These are phyloP conservation scores for Timandra comae DNA, from an alignment of 2,888 invertebrate genomes.

Conservation along the genomic window DNA sequence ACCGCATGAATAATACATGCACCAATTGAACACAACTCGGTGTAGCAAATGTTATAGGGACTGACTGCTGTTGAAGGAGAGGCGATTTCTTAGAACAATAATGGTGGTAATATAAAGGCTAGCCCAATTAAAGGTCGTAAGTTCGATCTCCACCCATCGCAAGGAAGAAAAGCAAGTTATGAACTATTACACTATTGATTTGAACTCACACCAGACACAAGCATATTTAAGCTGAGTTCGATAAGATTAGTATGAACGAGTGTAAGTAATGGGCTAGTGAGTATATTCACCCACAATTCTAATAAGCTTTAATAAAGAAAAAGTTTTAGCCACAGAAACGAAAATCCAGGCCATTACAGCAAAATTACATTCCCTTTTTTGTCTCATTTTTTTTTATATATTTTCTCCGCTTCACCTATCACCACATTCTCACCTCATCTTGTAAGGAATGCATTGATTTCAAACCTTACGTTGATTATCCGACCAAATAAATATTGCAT, in stretches of 20 bases:
- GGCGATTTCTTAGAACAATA: too few relatives aligned
- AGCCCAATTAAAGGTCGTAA: too few relatives aligned
- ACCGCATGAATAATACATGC: constrained; percentile 25
- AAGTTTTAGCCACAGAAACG: not conserved
- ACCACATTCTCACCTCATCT: constrained; percentile 5
- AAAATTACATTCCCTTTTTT: too few relatives aligned
- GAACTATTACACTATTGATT: too few relatives aligned
- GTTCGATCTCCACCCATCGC: too few relatives aligned
- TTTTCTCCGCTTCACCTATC: constrained; percentile 5
- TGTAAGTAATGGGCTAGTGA: too few relatives aligned
- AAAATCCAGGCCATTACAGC: too few relatives aligned
- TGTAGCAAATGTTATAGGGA: constrained; percentile 12
- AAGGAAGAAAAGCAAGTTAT: too few relatives aligned
- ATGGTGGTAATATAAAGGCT: too few relatives aligned
- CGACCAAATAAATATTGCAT: constrained; percentile 48
- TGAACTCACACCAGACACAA: too few relatives aligned
- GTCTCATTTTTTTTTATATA: not conserved
- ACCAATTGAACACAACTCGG: constrained; percentile 22
- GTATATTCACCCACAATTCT: not conserved
- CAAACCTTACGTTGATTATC: constrained; percentile 33
- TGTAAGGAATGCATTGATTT: constrained; percentile 43
- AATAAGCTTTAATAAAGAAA: not conserved
- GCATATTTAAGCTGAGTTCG: too few relatives aligned
- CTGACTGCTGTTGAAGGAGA: constrained; percentile 5
- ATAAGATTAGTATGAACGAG: too few relatives aligned